Conservation (phyloP, 2,113 vertebrate genomes). For the Isurus oxyrinchus region DNA sequence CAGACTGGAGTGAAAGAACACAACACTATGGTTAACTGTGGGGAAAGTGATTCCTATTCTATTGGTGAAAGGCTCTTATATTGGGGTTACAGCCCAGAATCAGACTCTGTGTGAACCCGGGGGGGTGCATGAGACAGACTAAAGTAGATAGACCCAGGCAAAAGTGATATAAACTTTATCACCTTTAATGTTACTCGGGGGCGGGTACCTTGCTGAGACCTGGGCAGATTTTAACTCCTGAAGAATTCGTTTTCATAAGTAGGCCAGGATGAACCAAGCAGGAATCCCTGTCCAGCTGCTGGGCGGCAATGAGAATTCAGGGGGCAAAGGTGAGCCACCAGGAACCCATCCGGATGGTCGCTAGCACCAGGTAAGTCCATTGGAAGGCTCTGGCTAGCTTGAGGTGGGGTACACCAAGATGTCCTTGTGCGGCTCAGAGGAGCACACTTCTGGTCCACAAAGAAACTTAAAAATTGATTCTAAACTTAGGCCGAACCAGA, state of each 20-base stretch:
- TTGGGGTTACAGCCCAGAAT: background rate
- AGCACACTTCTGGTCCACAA: no score
- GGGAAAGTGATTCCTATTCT: background rate
- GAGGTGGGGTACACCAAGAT: no score
- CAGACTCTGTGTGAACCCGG: background rate
- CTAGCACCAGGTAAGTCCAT: no score
- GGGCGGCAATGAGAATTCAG: background rate
- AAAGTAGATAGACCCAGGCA: background rate
- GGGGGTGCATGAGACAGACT: background rate
- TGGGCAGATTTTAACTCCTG: background rate
- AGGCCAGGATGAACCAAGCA: background rate
- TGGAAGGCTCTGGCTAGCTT: no score
- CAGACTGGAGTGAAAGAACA: background rate
- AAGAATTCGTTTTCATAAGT: background rate
- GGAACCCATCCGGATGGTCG: no score
- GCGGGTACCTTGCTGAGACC: background rate
- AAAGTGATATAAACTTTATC: background rate
- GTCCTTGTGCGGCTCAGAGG: no score
- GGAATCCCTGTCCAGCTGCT: background rate
- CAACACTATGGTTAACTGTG: background rate
- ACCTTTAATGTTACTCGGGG: background rate
- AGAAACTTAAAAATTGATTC: no score
- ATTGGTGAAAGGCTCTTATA: background rate
- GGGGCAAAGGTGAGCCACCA: no score
- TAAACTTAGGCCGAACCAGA: no score